Conservation (phyloP, 2,113 vertebrate genomes). For the Bujurquina vittata region DNA sequence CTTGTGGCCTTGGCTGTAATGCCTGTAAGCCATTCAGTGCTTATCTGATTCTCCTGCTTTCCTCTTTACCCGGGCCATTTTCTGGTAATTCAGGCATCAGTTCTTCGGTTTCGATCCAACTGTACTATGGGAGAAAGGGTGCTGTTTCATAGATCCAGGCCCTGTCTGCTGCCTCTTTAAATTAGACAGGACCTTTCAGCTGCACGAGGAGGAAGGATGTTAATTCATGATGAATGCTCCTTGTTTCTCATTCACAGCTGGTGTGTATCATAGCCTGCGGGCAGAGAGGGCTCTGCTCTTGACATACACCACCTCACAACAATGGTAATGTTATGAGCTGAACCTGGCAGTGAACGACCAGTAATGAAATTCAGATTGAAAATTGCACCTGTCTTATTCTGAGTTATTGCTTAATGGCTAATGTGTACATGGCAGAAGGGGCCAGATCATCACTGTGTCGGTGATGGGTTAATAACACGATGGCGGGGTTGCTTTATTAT, state of each 20-base stretch:
- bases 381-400: slow-evolving; percentile 68
- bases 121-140: slow-evolving; percentile 44
- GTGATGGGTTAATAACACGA: slow-evolving; percentile 54
- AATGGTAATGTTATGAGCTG: slow-evolving; percentile 52
- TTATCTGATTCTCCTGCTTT: slow-evolving; percentile 18
- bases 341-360: slow-evolving; percentile 27
- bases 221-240: slow-evolving; percentile 66
- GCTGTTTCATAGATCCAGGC: slow-evolving; percentile 45
- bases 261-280: slow-evolving; percentile 37
- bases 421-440: slow-evolving; percentile 63
- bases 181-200: slow-evolving; percentile 38
- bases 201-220: slow-evolving; percentile 39
- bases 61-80: slow-evolving; percentile 23
- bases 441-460: slow-evolving; percentile 54
- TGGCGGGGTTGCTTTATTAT: slow-evolving; percentile 50
- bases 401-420: slow-evolving; percentile 72
- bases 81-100: slow-evolving; percentile 27
- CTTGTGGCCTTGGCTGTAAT: not conserved
- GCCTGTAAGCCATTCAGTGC: not conserved
- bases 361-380: slow-evolving; percentile 74
- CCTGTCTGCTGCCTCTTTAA: slow-evolving; percentile 28
- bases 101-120: slow-evolving; percentile 54
- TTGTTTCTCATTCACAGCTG: slow-evolving; percentile 65
- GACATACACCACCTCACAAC: slow-evolving; percentile 43
- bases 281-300: slow-evolving; percentile 33